These are phyloP conservation scores for Chrysomela aeneicollis DNA, from an alignment of 2,888 invertebrate species.

Conservation along the genomic window DNA sequence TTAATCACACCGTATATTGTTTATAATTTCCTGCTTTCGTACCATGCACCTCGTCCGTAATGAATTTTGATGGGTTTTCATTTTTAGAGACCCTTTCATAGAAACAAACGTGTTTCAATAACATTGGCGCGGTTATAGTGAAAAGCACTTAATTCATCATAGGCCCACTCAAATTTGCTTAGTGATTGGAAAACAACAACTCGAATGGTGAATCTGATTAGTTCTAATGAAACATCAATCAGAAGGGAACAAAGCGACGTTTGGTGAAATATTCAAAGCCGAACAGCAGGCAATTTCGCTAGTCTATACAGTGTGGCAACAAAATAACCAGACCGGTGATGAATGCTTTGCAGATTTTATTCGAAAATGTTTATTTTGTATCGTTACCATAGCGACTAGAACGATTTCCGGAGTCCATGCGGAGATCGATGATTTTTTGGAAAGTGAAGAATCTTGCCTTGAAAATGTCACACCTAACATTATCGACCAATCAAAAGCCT, in stretches of 20 bases:
- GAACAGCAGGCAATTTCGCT: no score
- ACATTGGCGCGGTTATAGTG: not conserved
- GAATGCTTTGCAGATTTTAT: no score
- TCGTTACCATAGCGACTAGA: no score
- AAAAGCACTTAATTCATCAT: not conserved
- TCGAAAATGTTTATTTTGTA: no score
- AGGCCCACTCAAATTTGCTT: not conserved
- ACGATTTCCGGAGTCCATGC: no score
- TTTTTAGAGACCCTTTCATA: not conserved
- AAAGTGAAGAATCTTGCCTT: no score
- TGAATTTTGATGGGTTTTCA: not conserved
- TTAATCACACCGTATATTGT: not conserved
- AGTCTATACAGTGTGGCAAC: no score
- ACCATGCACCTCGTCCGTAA: not conserved
- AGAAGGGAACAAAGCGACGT: not conserved
- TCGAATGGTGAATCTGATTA: not conserved
- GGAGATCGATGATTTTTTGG: no score
- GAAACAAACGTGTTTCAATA: not conserved
- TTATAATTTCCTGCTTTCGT: not conserved
- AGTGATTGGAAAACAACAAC: not conserved
- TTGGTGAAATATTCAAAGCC: not conserved
- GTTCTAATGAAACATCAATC: not conserved
- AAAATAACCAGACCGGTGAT: no score
- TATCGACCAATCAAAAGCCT: no score
- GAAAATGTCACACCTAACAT: no score